Conservation (phyloP, 1,140 invertebrate species). For the Leptonema lineaticorne region DNA sequence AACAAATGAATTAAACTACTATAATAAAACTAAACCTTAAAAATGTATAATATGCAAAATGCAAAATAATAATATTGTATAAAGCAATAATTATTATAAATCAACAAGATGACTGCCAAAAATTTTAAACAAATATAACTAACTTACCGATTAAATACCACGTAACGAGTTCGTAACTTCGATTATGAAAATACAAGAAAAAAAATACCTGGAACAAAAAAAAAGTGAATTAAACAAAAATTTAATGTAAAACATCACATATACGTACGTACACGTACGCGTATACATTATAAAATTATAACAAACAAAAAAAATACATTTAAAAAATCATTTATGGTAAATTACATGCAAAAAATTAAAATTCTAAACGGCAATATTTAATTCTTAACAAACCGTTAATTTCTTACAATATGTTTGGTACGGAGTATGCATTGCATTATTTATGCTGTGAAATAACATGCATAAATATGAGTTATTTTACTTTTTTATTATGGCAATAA, state of each 20-base stretch:
- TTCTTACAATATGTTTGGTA: neutral
- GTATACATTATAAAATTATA: neutral
- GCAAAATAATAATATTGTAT: no score
- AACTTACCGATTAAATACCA: no score
- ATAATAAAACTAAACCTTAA: no score
- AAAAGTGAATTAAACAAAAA: neutral
- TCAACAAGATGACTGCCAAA: no score
- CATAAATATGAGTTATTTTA: neutral
- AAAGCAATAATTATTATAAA: no score
- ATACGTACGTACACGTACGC: neutral
- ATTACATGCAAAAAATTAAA: slow-evolving; percentile 6
- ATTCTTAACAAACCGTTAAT: neutral
- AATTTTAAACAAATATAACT: no score
- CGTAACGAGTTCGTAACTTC: no score
- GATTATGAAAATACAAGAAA: no score
- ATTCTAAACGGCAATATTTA: neutral
- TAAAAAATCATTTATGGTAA: no score
- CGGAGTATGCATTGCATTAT: neutral
- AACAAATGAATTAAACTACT: no score
- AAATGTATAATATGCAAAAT: no score
- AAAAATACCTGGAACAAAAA: slow-evolving; percentile 8
- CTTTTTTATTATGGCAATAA: neutral
- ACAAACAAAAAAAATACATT: no score
- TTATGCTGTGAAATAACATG: neutral
- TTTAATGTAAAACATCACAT: neutral